Conservation (phyloP, 2,888 invertebrate genomes). For the Caenorhabditis japonica region DNA sequence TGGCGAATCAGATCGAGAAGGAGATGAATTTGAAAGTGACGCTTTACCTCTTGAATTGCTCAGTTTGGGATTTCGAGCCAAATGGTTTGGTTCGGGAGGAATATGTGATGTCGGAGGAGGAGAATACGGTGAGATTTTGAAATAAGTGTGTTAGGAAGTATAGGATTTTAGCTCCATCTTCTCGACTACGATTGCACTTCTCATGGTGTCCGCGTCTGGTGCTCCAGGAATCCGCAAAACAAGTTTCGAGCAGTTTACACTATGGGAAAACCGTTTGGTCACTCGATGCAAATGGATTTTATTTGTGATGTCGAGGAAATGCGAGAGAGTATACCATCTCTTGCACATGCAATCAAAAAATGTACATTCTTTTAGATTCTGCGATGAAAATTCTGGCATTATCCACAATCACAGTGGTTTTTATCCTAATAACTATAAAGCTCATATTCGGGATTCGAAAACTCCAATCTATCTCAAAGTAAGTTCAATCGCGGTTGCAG, state of each 20-base stretch:
- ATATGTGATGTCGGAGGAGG: background rate
- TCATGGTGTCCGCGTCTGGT: constrained; percentile 6
- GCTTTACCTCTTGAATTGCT: constrained; percentile 9
- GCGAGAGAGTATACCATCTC: too few relatives aligned
- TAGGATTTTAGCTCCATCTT: background rate
- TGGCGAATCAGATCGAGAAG: background rate
- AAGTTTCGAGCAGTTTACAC: background rate
- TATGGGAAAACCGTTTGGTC: constrained; percentile 3
- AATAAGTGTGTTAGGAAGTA: background rate
- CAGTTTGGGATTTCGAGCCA: background rate
- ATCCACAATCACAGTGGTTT: too few relatives aligned
- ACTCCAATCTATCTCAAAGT: too few relatives aligned
- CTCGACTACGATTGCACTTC: constrained; percentile 19
- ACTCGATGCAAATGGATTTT: constrained; percentile 8
- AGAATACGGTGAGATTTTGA: background rate
- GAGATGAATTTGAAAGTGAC: background rate
- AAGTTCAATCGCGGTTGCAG: too few relatives aligned
- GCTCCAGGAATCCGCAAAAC: background rate
- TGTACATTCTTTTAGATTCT: too few relatives aligned
- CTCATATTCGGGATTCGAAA: too few relatives aligned
- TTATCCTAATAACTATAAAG: too few relatives aligned
- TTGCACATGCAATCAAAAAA: too few relatives aligned
- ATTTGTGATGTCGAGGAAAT: constrained; percentile 2
- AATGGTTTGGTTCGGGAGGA: background rate
- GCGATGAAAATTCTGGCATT: too few relatives aligned